phyloP scores from a whole-genome alignment of 2,888 invertebrate genomes.

The Metacarcinus magister region DNA sequence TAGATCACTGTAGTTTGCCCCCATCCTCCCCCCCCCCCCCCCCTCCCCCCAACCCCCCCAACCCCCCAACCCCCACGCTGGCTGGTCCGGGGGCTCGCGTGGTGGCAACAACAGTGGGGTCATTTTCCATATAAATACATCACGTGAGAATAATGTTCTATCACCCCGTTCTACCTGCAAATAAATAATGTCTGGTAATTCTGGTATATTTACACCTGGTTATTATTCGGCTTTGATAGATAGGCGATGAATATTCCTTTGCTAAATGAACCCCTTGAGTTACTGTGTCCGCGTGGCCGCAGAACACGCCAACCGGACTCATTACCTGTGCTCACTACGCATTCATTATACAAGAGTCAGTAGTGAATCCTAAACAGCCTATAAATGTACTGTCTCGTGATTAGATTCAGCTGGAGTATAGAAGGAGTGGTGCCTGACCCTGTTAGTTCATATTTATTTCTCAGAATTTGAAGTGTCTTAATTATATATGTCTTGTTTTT shows the following conservation, averaged over 20 bases:
- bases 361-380: slow-evolving; percentile 19
- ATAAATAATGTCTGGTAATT: slow-evolving; percentile 16
- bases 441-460: not conserved
- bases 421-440: not conserved
- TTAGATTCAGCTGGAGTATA: not conserved
- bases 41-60: not conserved
- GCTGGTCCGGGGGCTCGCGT: not conserved
- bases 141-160: slow-evolving; percentile 32
- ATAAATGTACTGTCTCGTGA: not conserved
- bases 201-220: slow-evolving; percentile 21
- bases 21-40: not conserved
- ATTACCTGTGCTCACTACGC: not conserved
- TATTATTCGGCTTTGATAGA: slow-evolving; percentile 27
- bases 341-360: slow-evolving; percentile 5
- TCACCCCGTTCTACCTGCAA: slow-evolving; percentile 21
- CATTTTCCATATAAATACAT: slow-evolving; percentile 37
- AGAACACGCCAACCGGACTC: not conserved
- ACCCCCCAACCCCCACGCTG: not conserved
- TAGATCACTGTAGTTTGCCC: not conserved
- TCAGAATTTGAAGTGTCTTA: not conserved
- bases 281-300: not conserved
- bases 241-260: slow-evolving; percentile 4
- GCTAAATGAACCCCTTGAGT: slow-evolving; percentile 46
- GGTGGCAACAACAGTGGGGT: not conserved
- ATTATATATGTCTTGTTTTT: not conserved